Evolutionary conservation across 2,888 invertebrate species (phyloP).

Genomic region (Strigamia transsilvanica): DNA sequence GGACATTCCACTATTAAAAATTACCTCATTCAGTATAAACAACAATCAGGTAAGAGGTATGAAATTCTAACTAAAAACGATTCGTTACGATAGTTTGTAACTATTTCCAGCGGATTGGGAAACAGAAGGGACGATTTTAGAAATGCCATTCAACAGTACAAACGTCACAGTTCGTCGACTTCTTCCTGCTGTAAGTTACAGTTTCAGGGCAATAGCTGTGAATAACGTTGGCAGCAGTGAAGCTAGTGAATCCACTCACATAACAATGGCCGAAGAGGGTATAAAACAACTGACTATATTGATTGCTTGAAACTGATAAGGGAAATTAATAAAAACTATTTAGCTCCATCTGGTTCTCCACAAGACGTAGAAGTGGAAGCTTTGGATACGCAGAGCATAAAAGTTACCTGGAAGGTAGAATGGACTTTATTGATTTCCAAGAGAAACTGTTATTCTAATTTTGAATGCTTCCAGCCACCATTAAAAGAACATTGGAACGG

Average conservation of each 20-base stretch:
- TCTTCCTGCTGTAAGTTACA: slow-evolving; percentile 45
- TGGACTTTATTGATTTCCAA: not conserved
- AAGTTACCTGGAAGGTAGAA: slow-evolving; percentile 61
- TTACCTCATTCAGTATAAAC: slow-evolving; percentile 63
- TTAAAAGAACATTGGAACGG: slow-evolving; percentile 56
- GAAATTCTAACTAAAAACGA: not conserved
- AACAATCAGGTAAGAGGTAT: slow-evolving; percentile 56
- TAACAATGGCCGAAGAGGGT: slow-evolving; percentile 53
- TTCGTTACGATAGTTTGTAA: not conserved
- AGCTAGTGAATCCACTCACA: slow-evolving; percentile 9
- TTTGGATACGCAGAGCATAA: slow-evolving; percentile 62
- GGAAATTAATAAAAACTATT: not conserved
- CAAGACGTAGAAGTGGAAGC: slow-evolving; percentile 61
- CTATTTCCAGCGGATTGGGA: slow-evolving; percentile 31
- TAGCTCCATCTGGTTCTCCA: slow-evolving; percentile 61
- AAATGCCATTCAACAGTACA: slow-evolving; percentile 24
- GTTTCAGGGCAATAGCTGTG: slow-evolving; percentile 47
- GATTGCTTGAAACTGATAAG: not conserved
- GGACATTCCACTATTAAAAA: slow-evolving; percentile 62
- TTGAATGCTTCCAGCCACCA: slow-evolving; percentile 52
- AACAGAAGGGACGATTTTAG: not conserved
- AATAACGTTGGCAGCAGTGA: slow-evolving; percentile 48
- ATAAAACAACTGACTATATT: not conserved
- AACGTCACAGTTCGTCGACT: not conserved
- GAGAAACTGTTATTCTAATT: not conserved